Evolutionary conservation across 2,797 vertebrate species (phyloP).

Genomic region (Xyrichtys novacula): DNA sequence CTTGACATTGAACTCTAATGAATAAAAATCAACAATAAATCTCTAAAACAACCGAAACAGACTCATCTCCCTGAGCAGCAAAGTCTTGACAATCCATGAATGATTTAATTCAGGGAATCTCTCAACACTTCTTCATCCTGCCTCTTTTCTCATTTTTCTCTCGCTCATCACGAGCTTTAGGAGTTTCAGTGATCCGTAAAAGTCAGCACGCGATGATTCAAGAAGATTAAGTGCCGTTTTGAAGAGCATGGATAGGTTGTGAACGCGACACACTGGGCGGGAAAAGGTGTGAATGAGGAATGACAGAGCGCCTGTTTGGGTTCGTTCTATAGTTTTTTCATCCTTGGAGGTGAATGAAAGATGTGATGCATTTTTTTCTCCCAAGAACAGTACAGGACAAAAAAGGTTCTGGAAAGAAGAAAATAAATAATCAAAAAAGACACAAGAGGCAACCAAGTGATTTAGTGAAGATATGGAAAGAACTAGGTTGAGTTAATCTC

Average conservation of each 20-base stretch:
- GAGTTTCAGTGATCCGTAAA: constrained; percentile 33
- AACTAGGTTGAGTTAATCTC: constrained; percentile 48
- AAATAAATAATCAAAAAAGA: constrained; percentile 20
- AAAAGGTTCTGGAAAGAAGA: constrained; percentile 16
- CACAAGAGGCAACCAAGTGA: constrained; percentile 27
- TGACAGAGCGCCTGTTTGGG: background rate
- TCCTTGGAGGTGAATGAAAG: constrained; percentile 5
- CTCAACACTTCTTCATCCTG: constrained; percentile 14
- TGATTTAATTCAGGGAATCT: constrained; percentile 40
- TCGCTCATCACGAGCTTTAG: constrained; percentile 25
- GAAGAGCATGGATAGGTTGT: constrained; percentile 25
- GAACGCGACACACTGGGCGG: constrained; percentile 12
- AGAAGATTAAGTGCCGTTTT: constrained; percentile 31
- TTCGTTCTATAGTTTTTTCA: background rate
- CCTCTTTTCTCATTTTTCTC: constrained; percentile 11
- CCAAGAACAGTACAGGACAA: background rate
- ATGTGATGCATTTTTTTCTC: background rate
- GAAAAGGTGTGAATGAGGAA: constrained; percentile 20
- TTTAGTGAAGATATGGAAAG: constrained; percentile 34
- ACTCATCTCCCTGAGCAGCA: constrained; percentile 39
- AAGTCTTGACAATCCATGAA: constrained; percentile 60
- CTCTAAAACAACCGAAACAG: constrained; percentile 55
- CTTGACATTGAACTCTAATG: no score
- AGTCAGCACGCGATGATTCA: constrained; percentile 40
- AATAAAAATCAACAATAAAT: no score